These are phyloP conservation scores for Lates japonicus DNA, from an alignment of 2,797 vertebrate species.

Conservation along the genomic window DNA sequence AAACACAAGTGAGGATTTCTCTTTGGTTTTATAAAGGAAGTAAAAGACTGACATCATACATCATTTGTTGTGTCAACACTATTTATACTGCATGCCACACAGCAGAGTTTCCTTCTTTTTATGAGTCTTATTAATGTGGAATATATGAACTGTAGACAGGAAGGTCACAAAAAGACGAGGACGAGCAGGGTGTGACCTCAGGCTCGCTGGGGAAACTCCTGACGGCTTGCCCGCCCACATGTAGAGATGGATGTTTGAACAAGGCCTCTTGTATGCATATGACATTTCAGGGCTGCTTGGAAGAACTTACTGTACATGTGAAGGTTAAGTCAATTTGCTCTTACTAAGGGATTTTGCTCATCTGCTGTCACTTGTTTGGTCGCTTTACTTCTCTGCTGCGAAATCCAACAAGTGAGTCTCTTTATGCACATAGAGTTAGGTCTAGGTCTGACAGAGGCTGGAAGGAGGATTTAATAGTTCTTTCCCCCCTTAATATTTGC, in stretches of 20 bases:
- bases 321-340: slow-evolving; percentile 32
- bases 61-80: slow-evolving; percentile 50
- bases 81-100: slow-evolving; percentile 21
- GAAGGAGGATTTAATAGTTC: background rate
- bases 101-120: slow-evolving; percentile 41
- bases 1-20: background rate
- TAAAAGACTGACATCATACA: slow-evolving; percentile 33
- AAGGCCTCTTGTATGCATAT: slow-evolving; percentile 59
- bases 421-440: background rate
- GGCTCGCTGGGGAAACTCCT: slow-evolving; percentile 52
- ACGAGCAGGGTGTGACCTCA: slow-evolving; percentile 63
- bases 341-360: background rate
- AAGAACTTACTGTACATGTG: slow-evolving; percentile 62
- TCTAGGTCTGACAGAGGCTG: background rate
- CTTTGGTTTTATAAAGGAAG: slow-evolving; percentile 5
- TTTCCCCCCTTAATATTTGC: background rate
- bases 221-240: slow-evolving; percentile 50
- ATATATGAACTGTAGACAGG: slow-evolving; percentile 57
- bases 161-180: slow-evolving; percentile 57
- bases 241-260: slow-evolving; percentile 65
- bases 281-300: slow-evolving; percentile 61
- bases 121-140: slow-evolving; percentile 53
- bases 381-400: slow-evolving; percentile 21
- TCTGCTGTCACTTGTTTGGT: slow-evolving; percentile 21
- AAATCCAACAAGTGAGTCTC: slow-evolving; percentile 5